Conservation (phyloP, 2,113 vertebrate genomes). For the Malurus melanocephalus region DNA sequence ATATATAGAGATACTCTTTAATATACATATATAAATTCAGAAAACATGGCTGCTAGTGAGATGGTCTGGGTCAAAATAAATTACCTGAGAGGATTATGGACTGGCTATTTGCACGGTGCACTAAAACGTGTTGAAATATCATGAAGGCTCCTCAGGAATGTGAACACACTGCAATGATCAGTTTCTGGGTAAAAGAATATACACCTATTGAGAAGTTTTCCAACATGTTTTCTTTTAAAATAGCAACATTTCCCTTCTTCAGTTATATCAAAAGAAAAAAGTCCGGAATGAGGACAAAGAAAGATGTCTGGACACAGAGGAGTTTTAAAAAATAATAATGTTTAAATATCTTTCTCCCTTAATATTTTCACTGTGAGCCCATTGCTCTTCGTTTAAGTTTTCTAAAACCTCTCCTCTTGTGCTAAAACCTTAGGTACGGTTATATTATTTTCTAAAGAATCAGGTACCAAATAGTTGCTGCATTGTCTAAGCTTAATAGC, state of each 20-base stretch:
- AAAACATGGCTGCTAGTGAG: neutral
- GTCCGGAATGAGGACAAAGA: rapidly evolving
- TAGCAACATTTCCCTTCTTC: neutral
- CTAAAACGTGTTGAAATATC: neutral
- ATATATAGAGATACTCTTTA: neutral
- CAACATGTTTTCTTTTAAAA: neutral
- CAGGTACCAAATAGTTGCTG: neutral
- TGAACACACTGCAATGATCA: neutral
- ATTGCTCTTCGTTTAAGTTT: neutral
- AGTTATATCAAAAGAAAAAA: neutral
- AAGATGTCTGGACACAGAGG: neutral
- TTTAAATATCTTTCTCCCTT: neutral
- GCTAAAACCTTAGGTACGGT: neutral
- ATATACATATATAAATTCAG: neutral
- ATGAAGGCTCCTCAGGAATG: neutral
- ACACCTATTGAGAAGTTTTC: neutral
- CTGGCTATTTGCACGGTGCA: neutral
- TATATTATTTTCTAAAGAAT: neutral
- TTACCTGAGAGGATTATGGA: neutral
- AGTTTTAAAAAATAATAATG: neutral
- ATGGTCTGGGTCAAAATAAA: neutral
- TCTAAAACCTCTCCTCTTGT: neutral
- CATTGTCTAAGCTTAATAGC: neutral
- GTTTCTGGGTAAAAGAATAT: neutral
- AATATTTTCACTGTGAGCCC: neutral